Conservation (phyloP, 2,888 invertebrate species). For the Hirtodrosophila cameraria region DNA sequence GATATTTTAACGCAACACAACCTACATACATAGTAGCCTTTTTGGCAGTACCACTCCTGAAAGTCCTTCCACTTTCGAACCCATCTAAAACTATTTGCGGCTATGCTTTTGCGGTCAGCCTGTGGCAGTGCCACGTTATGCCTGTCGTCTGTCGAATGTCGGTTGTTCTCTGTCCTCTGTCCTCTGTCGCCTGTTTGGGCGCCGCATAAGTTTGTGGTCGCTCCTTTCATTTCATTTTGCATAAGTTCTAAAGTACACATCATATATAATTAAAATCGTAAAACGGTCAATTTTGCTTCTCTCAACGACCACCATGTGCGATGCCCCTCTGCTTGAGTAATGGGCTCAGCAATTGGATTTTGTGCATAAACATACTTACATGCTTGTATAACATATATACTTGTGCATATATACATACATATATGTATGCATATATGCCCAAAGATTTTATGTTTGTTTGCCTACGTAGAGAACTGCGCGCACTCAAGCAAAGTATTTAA, state of each 20-base stretch:
- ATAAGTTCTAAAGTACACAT: constrained; percentile 81
- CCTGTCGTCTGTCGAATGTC: constrained; percentile 57
- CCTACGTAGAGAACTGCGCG: constrained; percentile 21
- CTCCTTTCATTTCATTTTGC: constrained; percentile 73
- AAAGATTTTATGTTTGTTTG: constrained; percentile 65
- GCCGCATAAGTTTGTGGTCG: constrained; percentile 74
- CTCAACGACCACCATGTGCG: constrained; percentile 29
- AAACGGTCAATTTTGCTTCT: constrained; percentile 80
- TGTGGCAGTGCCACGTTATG: constrained; percentile 59
- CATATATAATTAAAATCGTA: constrained; percentile 81
- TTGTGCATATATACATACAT: not conserved
- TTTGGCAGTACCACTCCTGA: constrained; percentile 8
- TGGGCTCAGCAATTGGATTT: constrained; percentile 53
- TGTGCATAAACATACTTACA: constrained; percentile 35
- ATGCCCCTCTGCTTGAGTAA: constrained; percentile 43
- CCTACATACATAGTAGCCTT: too few relatives aligned
- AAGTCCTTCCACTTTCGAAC: constrained; percentile 16
- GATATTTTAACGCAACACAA: constrained; percentile 70
- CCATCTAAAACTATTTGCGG: constrained; percentile 74
- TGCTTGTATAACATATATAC: not conserved
- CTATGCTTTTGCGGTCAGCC: constrained; percentile 67
- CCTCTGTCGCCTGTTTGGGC: constrained; percentile 56
- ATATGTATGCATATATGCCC: constrained; percentile 42
- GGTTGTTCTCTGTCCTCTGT: too few relatives aligned
- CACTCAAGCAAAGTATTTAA: constrained; percentile 38